Conservation (phyloP, 1,140 invertebrate genomes). For the Sesamia nonagrioides region DNA sequence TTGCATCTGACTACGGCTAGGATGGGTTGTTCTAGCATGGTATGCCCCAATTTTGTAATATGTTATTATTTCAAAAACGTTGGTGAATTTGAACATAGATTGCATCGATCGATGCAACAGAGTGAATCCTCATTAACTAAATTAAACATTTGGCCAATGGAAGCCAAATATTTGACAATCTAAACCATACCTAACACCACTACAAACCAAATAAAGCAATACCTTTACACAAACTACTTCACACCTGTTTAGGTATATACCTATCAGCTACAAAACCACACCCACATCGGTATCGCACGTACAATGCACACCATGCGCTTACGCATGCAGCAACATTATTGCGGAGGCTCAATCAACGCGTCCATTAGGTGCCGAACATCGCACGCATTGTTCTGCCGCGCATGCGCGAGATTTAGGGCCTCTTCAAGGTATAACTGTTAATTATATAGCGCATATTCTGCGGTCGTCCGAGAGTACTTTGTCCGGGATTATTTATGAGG, state of each 20-base stretch:
- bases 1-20: slow-evolving; percentile 39
- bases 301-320: slow-evolving; percentile 19
- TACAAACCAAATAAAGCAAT: slow-evolving; percentile 16
- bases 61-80: too few species aligned
- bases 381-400: slow-evolving; percentile 75
- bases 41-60: background rate
- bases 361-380: slow-evolving; percentile 76
- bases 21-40: background rate
- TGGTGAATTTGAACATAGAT: too few species aligned
- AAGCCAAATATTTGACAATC: background rate
- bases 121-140: too few species aligned
- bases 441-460: slow-evolving; percentile 77
- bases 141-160: background rate
- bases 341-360: slow-evolving; percentile 71
- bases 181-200: background rate
- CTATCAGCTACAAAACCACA: slow-evolving; percentile 3
- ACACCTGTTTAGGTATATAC: background rate
- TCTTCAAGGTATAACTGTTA: slow-evolving; percentile 77
- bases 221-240: background rate
- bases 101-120: too few species aligned
- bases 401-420: slow-evolving; percentile 72
- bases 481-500: slow-evolving; percentile 74
- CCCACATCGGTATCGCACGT: slow-evolving; percentile 17
- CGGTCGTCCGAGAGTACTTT: slow-evolving; percentile 66
- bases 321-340: slow-evolving; percentile 67